These are phyloP conservation scores for Abramis brama DNA, from an alignment of 2,113 vertebrate genomes.

Conservation along the genomic window DNA sequence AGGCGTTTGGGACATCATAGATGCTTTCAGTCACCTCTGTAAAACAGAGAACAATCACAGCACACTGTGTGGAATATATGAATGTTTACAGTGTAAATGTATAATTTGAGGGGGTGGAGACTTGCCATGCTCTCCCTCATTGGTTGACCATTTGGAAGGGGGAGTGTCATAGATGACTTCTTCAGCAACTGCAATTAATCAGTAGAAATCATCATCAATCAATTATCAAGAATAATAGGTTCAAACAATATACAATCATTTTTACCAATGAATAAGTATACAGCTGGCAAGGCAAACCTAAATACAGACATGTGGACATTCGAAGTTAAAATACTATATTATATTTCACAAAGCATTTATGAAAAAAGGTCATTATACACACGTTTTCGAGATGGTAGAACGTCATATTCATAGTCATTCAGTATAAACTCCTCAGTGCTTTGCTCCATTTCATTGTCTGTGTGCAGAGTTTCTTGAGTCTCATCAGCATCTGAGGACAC, in stretches of 20 bases:
- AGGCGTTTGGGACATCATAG: constrained; percentile 72
- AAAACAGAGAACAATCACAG: constrained; percentile 27
- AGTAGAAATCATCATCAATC: not conserved
- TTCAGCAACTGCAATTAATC: not conserved
- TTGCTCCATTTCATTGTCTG: constrained; percentile 14
- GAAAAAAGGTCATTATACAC: constrained; percentile 35
- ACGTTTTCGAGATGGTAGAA: constrained; percentile 64
- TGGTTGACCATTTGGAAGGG: constrained; percentile 42
- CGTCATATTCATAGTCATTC: constrained; percentile 62
- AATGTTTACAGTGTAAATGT: not conserved
- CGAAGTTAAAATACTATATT: not conserved
- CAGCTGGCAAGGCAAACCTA: not conserved
- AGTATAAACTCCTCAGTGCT: constrained; percentile 6
- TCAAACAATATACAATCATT: not conserved
- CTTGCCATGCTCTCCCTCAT: constrained; percentile 53
- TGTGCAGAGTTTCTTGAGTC: not conserved
- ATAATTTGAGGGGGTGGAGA: not conserved
- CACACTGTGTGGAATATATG: not conserved
- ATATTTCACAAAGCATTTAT: not conserved
- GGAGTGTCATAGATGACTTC: constrained; percentile 70
- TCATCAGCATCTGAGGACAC: constrained; percentile 20
- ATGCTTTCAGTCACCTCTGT: constrained; percentile 63
- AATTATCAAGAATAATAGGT: not conserved
- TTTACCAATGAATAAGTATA: not conserved
- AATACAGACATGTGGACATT: not conserved